Conservation (phyloP, 1,140 invertebrate species). For the Drosophila quadrilineata region DNA sequence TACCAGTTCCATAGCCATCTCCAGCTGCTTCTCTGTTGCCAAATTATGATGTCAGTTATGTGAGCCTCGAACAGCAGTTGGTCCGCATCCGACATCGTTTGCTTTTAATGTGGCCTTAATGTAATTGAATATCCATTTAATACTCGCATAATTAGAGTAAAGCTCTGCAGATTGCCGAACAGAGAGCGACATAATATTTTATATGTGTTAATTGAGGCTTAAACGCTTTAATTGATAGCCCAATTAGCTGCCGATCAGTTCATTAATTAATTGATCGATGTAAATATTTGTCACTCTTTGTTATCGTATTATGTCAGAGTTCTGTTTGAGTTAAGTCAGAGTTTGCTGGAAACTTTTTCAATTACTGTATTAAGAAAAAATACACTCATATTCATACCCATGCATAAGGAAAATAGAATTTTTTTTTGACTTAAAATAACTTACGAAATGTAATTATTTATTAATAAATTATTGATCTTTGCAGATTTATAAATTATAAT, state of each 20-base stretch:
- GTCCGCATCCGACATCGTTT: conserved; percentile 6
- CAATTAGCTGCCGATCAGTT: conserved; percentile 48
- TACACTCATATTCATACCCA: conserved; percentile 27
- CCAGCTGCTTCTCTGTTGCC: neutral
- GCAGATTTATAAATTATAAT: too few relatives aligned
- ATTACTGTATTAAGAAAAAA: neutral
- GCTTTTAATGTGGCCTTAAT: conserved; percentile 57
- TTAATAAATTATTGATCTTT: too few relatives aligned
- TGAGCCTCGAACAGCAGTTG: neutral
- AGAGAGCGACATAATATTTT: neutral
- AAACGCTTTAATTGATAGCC: conserved; percentile 64
- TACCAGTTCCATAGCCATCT: too few relatives aligned
- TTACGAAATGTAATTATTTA: too few relatives aligned
- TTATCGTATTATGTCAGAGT: conserved; percentile 31
- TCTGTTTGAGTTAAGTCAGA: neutral
- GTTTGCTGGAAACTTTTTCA: too few relatives aligned
- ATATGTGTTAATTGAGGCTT: conserved; percentile 55
- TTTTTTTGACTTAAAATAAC: too few relatives aligned
- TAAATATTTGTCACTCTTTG: too few relatives aligned
- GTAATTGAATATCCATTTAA: conserved; percentile 65
- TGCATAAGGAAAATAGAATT: too few relatives aligned
- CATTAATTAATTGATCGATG: conserved; percentile 53
- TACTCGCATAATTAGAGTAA: conserved; percentile 48
- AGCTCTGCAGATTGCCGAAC: conserved; percentile 2
- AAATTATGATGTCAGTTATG: conserved; percentile 14